These are phyloP conservation scores for Setophaga coronata DNA, from an alignment of 2,113 vertebrate genomes.

Conservation along the genomic window DNA sequence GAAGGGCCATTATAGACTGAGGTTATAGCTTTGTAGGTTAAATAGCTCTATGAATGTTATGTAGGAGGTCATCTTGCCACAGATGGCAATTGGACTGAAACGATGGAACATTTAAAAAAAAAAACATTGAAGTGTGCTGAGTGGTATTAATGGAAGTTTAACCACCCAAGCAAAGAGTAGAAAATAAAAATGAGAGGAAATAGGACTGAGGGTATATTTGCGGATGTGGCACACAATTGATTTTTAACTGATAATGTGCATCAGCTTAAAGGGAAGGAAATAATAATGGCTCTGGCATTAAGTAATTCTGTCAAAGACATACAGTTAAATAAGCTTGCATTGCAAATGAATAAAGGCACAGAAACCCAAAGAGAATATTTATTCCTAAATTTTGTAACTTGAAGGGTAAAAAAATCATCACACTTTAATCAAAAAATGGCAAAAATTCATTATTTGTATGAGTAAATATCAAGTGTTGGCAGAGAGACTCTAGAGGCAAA, in stretches of 20 bases:
- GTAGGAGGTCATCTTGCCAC: conserved; percentile 1
- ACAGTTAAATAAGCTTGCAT: background rate
- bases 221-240: conserved; percentile 48
- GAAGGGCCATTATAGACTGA: conserved; percentile 9
- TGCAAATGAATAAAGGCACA: background rate
- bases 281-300: conserved; percentile 24
- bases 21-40: background rate
- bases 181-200: conserved; percentile 52
- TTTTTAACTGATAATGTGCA: conserved; percentile 34
- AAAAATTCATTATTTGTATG: background rate
- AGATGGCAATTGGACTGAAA: conserved; percentile 42
- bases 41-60: background rate
- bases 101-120: background rate
- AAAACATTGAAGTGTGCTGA: background rate
- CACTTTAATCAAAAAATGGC: background rate
- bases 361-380: background rate
- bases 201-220: conserved; percentile 25
- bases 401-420: background rate
- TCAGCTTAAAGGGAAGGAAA: conserved; percentile 49
- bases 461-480: background rate
- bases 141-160: conserved; percentile 50
- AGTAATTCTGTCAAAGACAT: background rate
- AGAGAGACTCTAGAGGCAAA: background rate
- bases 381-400: background rate
- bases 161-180: background rate